Evolutionary conservation across 2,888 invertebrate genomes (phyloP).

Genomic region (Omphaloscelis lunosa): DNA sequence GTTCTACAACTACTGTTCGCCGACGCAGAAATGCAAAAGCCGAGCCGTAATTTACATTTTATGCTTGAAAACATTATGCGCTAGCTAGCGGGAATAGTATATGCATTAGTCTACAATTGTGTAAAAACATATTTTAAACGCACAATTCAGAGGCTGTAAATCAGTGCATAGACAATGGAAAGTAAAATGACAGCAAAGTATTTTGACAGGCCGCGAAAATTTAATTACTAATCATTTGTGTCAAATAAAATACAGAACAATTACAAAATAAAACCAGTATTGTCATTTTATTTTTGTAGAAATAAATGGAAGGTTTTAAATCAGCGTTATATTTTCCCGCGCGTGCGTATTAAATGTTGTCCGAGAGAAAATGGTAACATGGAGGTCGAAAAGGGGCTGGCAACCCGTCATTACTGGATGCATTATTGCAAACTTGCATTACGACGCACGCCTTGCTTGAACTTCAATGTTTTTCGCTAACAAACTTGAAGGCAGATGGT

Average conservation of each 20-base stretch:
- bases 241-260: slow-evolving; percentile 27
- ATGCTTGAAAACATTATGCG: slow-evolving; percentile 58
- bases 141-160: not conserved
- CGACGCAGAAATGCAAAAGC: slow-evolving; percentile 60
- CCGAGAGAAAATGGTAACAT: slow-evolving; percentile 60
- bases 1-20: slow-evolving; percentile 62
- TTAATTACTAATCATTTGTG: not conserved
- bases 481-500: slow-evolving; percentile 38
- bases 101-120: slow-evolving; percentile 24
- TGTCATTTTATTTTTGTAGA: slow-evolving; percentile 12
- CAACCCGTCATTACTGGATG: slow-evolving; percentile 63
- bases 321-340: slow-evolving; percentile 55
- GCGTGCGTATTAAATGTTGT: slow-evolving; percentile 55
- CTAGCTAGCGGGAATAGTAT: slow-evolving; percentile 25
- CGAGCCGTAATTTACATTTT: slow-evolving; percentile 61
- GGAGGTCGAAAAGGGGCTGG: slow-evolving; percentile 64
- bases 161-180: slow-evolving; percentile 20
- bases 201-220: slow-evolving; percentile 17
- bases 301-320: slow-evolving; percentile 38
- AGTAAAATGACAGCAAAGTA: slow-evolving; percentile 9
- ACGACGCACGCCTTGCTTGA: slow-evolving; percentile 55
- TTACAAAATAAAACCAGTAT: not conserved
- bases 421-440: slow-evolving; percentile 65
- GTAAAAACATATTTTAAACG: slow-evolving; percentile 18
- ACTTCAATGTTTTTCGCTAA: slow-evolving; percentile 58